Base-by-base conservation (phyloP, 2,888 invertebrate genomes). In the Leptothorax acervorum region DNA sequence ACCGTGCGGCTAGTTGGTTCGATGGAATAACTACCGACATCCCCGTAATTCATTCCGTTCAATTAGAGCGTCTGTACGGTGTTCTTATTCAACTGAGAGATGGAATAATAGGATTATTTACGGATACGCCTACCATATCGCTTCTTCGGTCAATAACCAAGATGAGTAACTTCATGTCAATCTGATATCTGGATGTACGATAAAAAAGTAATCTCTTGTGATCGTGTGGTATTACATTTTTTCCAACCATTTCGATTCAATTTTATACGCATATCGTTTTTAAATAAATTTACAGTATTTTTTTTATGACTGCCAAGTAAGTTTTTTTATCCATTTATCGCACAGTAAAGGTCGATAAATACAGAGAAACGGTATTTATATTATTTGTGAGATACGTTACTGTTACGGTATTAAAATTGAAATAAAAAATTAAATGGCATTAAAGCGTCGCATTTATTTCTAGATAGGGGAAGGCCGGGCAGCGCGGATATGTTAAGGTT, bases 11-110 rank as follows among this genome's bases (percentile, higher is more conserved):
- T 83, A 87, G 85, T 88, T 86, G 83, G 84, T 88, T 78, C 89
- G 91, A 93, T 93, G 91, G 90, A 92, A 93, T 93, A 93, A 93
- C 92, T 90, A 90, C 90, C 92, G 87, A 92, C 93, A 93, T 93
- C 93, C 93, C 82, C 89, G 90, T 91, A 92, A 88, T 88, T 92
- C 91, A 89, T 90, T 88, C 87, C 78, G 84, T 88, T 82, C 79
- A 81, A 81, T 81, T 81, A 81, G 60, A 81, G 60, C 35, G 45
- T 70, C 57, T 35, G 60, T 51, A 35, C 28, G 48, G 70, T 81
- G 70, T 81, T 39, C 79, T 60, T 71, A 48, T 71, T 71, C 79
- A 42, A 42, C 42, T 60, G 70, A 31, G 48, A 66, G 39, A 71
- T 79, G 35, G 18, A 60, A 60, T 62, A 60, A 79, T 79, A 9